Conservation (phyloP, 2,888 invertebrate genomes). For the Charanyca ferruginea region DNA sequence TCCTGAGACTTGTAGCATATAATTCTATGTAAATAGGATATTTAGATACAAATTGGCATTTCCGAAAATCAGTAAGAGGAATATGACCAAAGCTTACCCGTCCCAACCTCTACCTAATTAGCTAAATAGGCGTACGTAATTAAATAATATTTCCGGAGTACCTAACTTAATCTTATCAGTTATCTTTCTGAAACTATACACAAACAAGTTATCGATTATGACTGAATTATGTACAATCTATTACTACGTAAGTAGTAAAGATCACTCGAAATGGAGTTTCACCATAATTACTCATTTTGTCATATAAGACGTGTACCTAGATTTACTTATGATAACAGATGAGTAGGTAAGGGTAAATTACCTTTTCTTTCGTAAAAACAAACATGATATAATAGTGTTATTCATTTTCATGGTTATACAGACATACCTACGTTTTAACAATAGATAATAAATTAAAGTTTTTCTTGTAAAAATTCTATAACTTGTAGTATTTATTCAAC, state of each 20-base stretch:
- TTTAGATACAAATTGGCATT: not conserved
- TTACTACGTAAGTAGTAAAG: not conserved
- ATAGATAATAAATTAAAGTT: slow-evolving; percentile 48
- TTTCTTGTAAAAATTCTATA: slow-evolving; percentile 37
- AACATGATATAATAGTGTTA: slow-evolving; percentile 2
- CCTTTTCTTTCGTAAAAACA: slow-evolving; percentile 20
- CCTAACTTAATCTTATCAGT: not conserved
- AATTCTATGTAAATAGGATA: too few species aligned
- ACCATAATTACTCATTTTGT: slow-evolving; percentile 37
- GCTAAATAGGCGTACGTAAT: not conserved
- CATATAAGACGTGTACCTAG: slow-evolving; percentile 6
- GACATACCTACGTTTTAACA: slow-evolving; percentile 25
- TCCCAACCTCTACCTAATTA: slow-evolving; percentile 1
- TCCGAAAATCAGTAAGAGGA: too few species aligned
- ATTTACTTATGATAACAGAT: slow-evolving; percentile 28
- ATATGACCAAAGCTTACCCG: not conserved
- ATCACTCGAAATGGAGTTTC: slow-evolving; percentile 17
- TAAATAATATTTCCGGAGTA: slow-evolving; percentile 4
- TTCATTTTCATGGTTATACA: slow-evolving; percentile 22
- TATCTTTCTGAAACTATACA: not conserved
- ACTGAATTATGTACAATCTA: slow-evolving; percentile 5
- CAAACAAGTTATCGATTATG: not conserved
- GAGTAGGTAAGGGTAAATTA: slow-evolving; percentile 32
- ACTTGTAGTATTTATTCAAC: slow-evolving; percentile 54
- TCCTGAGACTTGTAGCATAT: not conserved